phyloP scores from a whole-genome alignment of 2,888 invertebrate species.

The Pammene aurita region DNA sequence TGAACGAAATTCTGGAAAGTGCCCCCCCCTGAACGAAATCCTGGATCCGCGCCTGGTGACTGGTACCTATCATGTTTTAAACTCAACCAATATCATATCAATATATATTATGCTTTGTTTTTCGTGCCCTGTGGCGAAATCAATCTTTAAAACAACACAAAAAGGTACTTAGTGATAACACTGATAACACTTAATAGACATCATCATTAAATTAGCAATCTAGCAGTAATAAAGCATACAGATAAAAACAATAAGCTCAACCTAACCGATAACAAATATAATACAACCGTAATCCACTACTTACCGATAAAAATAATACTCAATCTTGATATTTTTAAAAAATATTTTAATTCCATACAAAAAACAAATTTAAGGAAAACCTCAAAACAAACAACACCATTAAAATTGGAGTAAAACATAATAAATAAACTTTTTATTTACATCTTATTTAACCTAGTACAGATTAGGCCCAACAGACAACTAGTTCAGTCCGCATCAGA shows the following conservation, averaged over 20 bases:
- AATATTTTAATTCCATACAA: conserved; percentile 63
- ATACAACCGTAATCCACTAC: conserved; percentile 28
- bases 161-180: neutral
- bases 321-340: conserved; percentile 49
- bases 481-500: conserved; percentile 10
- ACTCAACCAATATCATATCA: no score
- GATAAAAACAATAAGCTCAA: conserved; percentile 23
- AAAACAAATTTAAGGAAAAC: conserved; percentile 63
- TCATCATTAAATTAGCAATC: neutral
- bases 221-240: conserved; percentile 9
- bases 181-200: no score
- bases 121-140: no score
- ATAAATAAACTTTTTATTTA: conserved; percentile 56
- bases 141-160: neutral
- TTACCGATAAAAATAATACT: conserved; percentile 28
- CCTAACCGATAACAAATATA: conserved; percentile 22
- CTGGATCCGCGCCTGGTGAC: no score
- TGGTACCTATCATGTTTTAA: no score
- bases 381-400: conserved; percentile 61
- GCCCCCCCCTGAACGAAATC: no score
- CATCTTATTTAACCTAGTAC: conserved; percentile 49
- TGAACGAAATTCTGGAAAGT: no score
- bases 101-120: no score
- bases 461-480: conserved; percentile 49
- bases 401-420: conserved; percentile 57